Base-by-base conservation (phyloP, 2,113 vertebrate species). In the Centropus bengalensis region DNA sequence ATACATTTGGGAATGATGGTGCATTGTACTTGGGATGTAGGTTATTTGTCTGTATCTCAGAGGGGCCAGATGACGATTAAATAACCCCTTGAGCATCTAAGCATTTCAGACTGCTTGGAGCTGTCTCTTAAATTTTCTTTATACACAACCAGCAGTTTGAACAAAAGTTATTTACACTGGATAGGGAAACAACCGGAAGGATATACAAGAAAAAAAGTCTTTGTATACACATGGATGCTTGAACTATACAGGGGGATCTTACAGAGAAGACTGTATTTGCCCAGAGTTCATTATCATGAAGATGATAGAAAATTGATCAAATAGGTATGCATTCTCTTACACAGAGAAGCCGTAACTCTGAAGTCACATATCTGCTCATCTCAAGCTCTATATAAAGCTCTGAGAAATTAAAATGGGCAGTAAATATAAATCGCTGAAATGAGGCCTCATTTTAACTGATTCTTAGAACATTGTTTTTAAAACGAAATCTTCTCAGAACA, bases 11-110 rank as follows among this genome's bases (percentile, higher is more conserved):
- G 91, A 93, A 82, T 26, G 16, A 52, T 77, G 40, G 2, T 45
- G 21, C 64, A 60, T 55, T 84, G 38, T 94, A 75, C 55, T 93
- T 78, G 71, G 69, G 89, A 93, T 94, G 63, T 92, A 96, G 69
- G 88, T 95, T 96, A 93, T 94, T 88, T 88, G 68, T 36, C 63
- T 77, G 12, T 40, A 36, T 75, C 86, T 93, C 93, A 78, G 56
- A 94, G 87, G 95, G 10, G 85, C 87, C 27, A 55, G 36, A 63
- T 36, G 70, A 68, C 0, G 1, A 76, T 94, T 89, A 93, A 90
- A 81, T 40, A 88, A 91, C 82, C 84, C n/a, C 77, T 82, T 64
- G 86, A 90, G 85, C 45, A 81, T n/a, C 52, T 78, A 90, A 70
- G 24, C 28, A 77, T 66, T 52, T 87, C 77, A 85, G 69, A 88